Evolutionary conservation across 2,888 invertebrate species (phyloP), one percentile per base, ranked within the genome.

Genomic region (Morpho helenor): DNA sequence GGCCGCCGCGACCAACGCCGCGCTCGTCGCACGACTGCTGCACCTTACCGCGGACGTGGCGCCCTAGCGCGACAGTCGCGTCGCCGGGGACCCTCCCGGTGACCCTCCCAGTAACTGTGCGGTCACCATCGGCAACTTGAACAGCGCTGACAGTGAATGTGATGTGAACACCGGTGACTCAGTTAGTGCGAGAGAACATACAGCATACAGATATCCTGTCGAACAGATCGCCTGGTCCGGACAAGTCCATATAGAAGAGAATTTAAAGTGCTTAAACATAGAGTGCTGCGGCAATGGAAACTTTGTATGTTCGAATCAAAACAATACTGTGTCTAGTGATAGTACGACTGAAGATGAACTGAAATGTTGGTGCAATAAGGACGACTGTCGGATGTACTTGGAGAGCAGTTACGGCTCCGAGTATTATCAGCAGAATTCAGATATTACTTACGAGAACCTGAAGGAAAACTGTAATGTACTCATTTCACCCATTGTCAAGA

Each of bases 1-100:
- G 52, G 75, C 73, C 5, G 66, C 76, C 55, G 72, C 75, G 39
- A 65, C 66, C 68, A 77, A 75, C 78, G 65, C 76, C 4, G 76
- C 77, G 57, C 77, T 82, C 48, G 68, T 83, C 50, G 68, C 69
- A 54, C 67, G 67, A 8, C 68, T 72, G 52, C 59, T 63, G 59
- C 45, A 63, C 62, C 57, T 63, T 43, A 60, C 64, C 39, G 56
- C 62, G 55, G 56, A 65, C 54, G 58, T 61, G 70, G 65, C 66
- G 60, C 68, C 71, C 63, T 71, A 71, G 71, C 72, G 43, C 49
- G 52, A 48, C 56, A 47, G 44, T 54, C 9, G 44, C 51, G 9
- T 45, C 22, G 47, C 45, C 56, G 43, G 22, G 43, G 43, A 40
- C 54, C 23, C 39, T 44, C 31, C 40, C 56, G 47, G 52, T 7